Evolutionary conservation across 1,140 invertebrate species (phyloP), one percentile per base, ranked within the genome.

Genomic region (Thaumatotibia leucotreta): DNA sequence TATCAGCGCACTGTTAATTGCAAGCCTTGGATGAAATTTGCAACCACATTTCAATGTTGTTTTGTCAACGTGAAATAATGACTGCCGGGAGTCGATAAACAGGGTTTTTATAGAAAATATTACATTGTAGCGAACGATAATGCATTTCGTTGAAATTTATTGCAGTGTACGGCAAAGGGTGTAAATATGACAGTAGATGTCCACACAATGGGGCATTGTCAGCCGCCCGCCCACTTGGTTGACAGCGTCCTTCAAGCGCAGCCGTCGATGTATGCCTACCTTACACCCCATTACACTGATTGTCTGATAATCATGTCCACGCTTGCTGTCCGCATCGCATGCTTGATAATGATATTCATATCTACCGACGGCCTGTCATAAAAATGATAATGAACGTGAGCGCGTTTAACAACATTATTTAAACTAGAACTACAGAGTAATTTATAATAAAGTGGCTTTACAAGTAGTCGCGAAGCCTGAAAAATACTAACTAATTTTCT

Each of bases 1-100:
- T 78, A 83, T 83, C 83, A 83, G 79, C 69, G 76, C 77, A 82
- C 76, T 82, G 80, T 84, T 85, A 85, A 86, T 84, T 86, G 82
- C 80, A 81, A 79, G 74, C 75, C 79, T 80, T 82, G 76, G 67
- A 83, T 84, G 77, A 82, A 83, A 82, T 82, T 86, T 79, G 76
- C 77, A 71, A 81, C 80, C 78, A 72, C 80, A 87, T 84, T 86
- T 86, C 77, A 79, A 81, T 83, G 78, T 81, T 83, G 74, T 77
- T 77, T 80, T 79, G 77, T 77, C 75, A 77, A 76, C 72, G 65
- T 64, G 72, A 82, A 80, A 84, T 84, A 82, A 85, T 83, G 79
- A 76, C 74, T 73, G 74, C 71, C 23, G 11, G 24, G 23, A 27
- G 52, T 27, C 52, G 52, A 58, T 58, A 58, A 58, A 58, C 23